Evolutionary conservation across 1,140 invertebrate species (phyloP).

Genomic region (Procambarus clarkii): DNA sequence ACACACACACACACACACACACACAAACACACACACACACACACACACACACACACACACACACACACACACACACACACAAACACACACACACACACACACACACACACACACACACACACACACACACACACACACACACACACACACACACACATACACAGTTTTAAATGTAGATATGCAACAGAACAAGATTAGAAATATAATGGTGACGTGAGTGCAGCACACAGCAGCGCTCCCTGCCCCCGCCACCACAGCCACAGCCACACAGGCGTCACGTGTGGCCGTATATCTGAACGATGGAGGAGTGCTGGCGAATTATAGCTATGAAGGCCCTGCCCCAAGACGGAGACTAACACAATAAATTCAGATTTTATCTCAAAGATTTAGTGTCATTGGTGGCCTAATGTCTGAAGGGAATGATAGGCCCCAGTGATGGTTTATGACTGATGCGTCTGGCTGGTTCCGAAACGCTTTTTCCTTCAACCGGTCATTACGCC

Average conservation of each 20-base stretch:
- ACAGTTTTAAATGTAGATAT: too few relatives aligned
- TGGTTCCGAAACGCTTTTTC: constrained; percentile 2
- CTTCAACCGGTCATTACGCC: neutral
- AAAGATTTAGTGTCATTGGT: constrained; percentile 9
- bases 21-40: neutral
- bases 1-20: neutral
- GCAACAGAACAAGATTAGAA: too few relatives aligned
- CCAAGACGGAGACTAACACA: neutral
- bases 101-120: neutral
- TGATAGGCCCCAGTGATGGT: neutral
- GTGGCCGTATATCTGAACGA: neutral
- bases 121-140: neutral
- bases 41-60: neutral
- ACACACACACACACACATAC: neutral
- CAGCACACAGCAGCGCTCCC: too few relatives aligned
- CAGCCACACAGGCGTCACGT: neutral
- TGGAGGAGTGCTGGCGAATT: neutral
- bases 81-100: neutral
- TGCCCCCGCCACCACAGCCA: too few relatives aligned
- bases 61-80: neutral
- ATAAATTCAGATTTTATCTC: constrained; percentile 13
- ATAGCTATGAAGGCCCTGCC: neutral
- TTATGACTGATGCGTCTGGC: neutral
- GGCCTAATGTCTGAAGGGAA: constrained; percentile 3
- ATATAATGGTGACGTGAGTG: too few relatives aligned